A percentile compares a stretch with the other conserved stretches of the same genome.
Conservation (phyloP, 2,888 invertebrate genomes). For the Bursaphelenchus okinawaensis region DNA sequence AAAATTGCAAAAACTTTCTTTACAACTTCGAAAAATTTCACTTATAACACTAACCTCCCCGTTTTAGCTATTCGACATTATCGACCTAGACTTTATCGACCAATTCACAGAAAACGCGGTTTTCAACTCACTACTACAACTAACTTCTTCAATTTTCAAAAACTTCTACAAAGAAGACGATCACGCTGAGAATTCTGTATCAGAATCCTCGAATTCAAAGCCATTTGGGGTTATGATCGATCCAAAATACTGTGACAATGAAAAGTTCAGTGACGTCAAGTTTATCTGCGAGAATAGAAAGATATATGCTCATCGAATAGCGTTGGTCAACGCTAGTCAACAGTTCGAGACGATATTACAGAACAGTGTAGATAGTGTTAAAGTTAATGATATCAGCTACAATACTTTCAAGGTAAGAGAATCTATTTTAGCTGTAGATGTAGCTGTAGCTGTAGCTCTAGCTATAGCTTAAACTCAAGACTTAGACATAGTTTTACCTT, state of each 20-base stretch:
- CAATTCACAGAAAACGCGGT: not conserved
- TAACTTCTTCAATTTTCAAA: slow-evolving; percentile 5
- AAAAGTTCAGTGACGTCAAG: slow-evolving; percentile 82
- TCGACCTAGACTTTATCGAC: not conserved
- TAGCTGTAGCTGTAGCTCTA: too few species aligned
- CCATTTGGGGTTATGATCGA: slow-evolving; percentile 61
- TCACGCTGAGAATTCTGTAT: not conserved
- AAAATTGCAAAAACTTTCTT: not conserved
- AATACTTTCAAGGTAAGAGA: slow-evolving; percentile 76
- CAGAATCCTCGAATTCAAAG: not conserved
- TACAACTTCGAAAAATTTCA: too few species aligned
- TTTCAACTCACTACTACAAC: not conserved
- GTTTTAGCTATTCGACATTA: slow-evolving; percentile 4
- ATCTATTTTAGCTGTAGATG: not conserved
- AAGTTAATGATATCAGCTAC: slow-evolving; percentile 85
- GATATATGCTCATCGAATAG: slow-evolving; percentile 88
- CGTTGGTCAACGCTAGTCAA: slow-evolving; percentile 69
- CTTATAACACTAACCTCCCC: too few species aligned
- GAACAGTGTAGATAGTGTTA: slow-evolving; percentile 68
- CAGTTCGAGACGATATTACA: slow-evolving; percentile 33
- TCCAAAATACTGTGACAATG: slow-evolving; percentile 86
- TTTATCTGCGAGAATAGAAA: slow-evolving; percentile 77
- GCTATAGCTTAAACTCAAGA: too few species aligned
- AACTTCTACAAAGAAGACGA: not conserved
- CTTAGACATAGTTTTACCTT: too few species aligned